A percentile compares a stretch with the other conserved stretches of the same genome.
Evolutionary conservation across 2,888 invertebrate species (phyloP).

Genomic region (Scaptodrosophila latifasciaeformis): DNA sequence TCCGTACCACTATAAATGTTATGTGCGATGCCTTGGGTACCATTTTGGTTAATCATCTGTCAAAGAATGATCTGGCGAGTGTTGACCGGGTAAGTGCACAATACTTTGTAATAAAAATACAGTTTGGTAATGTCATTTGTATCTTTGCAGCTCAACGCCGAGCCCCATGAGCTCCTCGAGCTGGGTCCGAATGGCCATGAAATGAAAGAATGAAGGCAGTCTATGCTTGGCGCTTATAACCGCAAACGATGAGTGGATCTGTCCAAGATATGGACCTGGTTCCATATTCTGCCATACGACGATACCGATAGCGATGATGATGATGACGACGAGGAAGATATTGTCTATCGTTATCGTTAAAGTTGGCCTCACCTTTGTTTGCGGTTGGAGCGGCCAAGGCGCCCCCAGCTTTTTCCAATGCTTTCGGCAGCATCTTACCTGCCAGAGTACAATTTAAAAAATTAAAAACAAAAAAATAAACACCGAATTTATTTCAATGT

Average conservation of each 20-base stretch:
- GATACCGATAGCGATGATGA: conserved; percentile 39
- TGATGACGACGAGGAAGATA: conserved; percentile 19
- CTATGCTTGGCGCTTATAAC: conserved; percentile 59
- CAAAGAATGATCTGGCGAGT: conserved; percentile 81
- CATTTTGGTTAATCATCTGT: conserved; percentile 90
- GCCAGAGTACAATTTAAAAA: conserved; percentile 38
- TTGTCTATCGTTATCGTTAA: conserved; percentile 22
- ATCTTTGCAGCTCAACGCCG: conserved; percentile 73
- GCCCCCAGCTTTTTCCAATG: conserved; percentile 24
- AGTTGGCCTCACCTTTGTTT: conserved; percentile 39
- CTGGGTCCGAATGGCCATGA: conserved; percentile 76
- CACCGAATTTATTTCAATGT: conserved; percentile 47
- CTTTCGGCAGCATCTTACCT: conserved; percentile 36
- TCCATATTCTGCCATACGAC: conserved; percentile 40
- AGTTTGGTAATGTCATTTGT: background rate
- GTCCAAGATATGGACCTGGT: conserved; percentile 38
- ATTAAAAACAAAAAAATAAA: conserved; percentile 2
- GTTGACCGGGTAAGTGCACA: conserved; percentile 74
- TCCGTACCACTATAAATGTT: conserved; percentile 93
- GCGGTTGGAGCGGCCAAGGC: conserved; percentile 56
- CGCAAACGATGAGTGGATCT: conserved; percentile 63
- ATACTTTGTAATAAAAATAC: background rate
- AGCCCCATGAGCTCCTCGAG: conserved; percentile 82
- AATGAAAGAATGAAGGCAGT: conserved; percentile 73
- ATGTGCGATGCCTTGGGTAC: conserved; percentile 96